Conservation (phyloP, 92 coral and sea anemone genomes). For the Micromussa lordhowensis region DNA sequence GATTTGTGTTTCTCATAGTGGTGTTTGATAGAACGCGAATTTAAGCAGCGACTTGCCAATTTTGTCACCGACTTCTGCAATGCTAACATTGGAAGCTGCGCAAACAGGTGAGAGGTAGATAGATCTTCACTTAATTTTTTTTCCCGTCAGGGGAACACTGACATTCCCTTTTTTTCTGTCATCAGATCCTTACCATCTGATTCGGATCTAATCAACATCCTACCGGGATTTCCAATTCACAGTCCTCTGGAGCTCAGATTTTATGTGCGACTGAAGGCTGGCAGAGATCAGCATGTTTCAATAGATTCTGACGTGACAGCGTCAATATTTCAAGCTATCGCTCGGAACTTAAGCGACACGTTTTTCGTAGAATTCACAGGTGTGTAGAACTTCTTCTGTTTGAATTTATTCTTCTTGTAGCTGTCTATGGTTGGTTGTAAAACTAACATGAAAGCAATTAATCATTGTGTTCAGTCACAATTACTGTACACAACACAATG, state of each 20-base stretch:
- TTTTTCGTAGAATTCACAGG: conserved; percentile 20
- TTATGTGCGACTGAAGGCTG: conserved; percentile 12
- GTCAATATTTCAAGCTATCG: neutral
- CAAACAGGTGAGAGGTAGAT: neutral
- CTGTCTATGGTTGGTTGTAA: neutral
- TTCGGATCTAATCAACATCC: neutral
- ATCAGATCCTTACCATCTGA: neutral
- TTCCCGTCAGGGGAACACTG: too few species aligned
- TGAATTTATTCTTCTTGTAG: neutral
- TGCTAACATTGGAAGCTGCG: conserved; percentile 3
- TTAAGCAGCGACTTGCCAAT: conserved; percentile 1
- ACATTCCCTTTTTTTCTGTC: neutral
- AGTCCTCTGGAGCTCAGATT: conserved; percentile 9
- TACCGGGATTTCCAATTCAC: conserved; percentile 18
- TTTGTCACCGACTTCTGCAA: conserved; percentile 15
- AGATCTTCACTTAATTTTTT: neutral
- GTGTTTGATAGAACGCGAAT: neutral
- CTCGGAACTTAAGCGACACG: conserved; percentile 15
- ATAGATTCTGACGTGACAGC: neutral
- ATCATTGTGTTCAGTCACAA: neutral
- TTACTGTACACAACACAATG: too few species aligned
- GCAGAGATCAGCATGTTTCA: neutral
- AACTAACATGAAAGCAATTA: neutral
- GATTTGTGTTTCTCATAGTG: neutral
- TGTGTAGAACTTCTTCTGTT: neutral